Evolutionary conservation across 2,113 vertebrate species (phyloP), one percentile per base, ranked within the genome.

Genomic region (Reinhardtius hippoglossoides): DNA sequence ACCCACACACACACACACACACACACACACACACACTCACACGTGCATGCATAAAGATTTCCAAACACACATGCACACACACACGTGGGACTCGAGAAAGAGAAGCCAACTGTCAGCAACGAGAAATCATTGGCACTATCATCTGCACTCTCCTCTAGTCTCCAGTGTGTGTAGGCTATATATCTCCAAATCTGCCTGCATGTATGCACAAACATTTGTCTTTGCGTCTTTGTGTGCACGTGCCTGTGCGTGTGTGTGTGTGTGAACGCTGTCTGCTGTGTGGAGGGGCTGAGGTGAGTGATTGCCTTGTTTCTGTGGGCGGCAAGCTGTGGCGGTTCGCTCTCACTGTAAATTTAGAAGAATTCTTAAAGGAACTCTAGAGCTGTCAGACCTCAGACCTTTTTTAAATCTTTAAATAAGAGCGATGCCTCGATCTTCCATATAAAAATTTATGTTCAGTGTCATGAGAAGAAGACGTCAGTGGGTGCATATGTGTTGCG

Each of bases 281-380:
- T 52, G 54, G 64, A 87, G 66, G 48, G 67, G 60, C 80, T 69
- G 86, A 85, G 72, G 83, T 93, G 92, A 93, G 86, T 90, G 91
- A 92, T 92, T 91, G 92, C 84, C 71, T 87, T 81, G 86, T 88
- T 90, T 93, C 90, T 89, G 86, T 89, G 85, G 71, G 84, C 70
- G 69, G 81, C 74, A 82, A 87, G 74, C 81, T 82, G 77, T 83
- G 77, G 82, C 73, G 74, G 68, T 89, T 91, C 85, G 73, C 83
- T 86, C 87, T 92, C 78, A 81, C 87, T 90, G 90, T 94, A 93
- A 90, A 93, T 92, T 89, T 84, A 42, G 76, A 79, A 35, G 76
- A 74, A 82, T 87, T 88, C 76, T 89, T 91, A 87, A 93, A 89
- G 85, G 90, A 90, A 88, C 71, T 80, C 58, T 42, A 10, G 56